Base-by-base conservation (phyloP, 2,888 invertebrate species). In the Ornithoptera priamus region DNA sequence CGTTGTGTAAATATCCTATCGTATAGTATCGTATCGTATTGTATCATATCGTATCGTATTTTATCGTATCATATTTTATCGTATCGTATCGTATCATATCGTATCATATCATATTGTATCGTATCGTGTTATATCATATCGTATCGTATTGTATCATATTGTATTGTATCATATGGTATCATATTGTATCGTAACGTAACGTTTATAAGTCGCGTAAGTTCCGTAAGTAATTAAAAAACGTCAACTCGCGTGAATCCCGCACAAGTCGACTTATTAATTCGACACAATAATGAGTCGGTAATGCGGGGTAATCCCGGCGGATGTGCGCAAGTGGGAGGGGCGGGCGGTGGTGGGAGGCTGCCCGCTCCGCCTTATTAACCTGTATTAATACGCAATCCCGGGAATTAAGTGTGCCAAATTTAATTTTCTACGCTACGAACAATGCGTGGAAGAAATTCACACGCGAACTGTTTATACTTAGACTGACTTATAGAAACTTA, bases 281-380 rank as follows among this genome's bases (percentile, higher is more conserved):
- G 46, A 57, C 24, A 62, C 42, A 67, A 58, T 62, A 58, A 68
- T 68, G 46, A 58, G 58, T 30, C 57, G 57, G 46, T 68, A 68
- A 62, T 30, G 15, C 46, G 15, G 3, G 8, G 8, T 68, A 62
- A 62, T 53, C 67, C 62, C 30, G 30, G 30, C 30, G 30, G 30
- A 30, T 30, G 30, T 30, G 50, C 50, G 50, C 50, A 50, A 12
- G 15, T 12, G 0, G 50, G 2, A 50, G 15, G 6, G 50, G 18
- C 18, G 18, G 50, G 50, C 57, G 15, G 18, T 24, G 50, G 18
- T 8, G 18, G 50, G 50, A 57, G 15, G 18, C 20, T 60, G 17
- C 39, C 22, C 39, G 22, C 22, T 3, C 67, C 57, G 56, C 39
- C 57, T 62, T 57, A 62, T 62, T 61, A 60, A 22, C 61, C 53